Conservation (phyloP, 2,797 vertebrate genomes). For the Diplodus sargus region DNA sequence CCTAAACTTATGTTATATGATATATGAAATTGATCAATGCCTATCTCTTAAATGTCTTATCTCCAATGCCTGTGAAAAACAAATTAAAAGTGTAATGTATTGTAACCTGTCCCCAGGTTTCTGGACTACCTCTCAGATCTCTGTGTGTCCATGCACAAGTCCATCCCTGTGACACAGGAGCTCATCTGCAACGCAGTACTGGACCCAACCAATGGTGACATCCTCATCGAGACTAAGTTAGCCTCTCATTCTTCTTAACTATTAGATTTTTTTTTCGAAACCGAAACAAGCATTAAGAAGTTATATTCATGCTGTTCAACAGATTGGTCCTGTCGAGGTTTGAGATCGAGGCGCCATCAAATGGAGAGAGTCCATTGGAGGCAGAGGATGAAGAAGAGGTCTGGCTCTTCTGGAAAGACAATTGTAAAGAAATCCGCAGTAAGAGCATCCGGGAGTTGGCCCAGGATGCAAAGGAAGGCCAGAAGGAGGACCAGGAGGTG, state of each 20-base stretch:
- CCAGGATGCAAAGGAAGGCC: conserved; percentile 97
- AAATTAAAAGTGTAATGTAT: background rate
- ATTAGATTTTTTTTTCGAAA: background rate
- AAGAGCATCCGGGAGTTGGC: conserved; percentile 97
- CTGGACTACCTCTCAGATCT: conserved; percentile 98
- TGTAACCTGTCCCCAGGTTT: conserved; percentile 85
- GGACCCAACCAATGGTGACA: conserved; percentile 94
- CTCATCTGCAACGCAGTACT: conserved; percentile 97
- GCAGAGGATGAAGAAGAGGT: conserved; percentile 97
- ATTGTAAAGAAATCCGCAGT: conserved; percentile 91
- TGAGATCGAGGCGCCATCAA: conserved; percentile 89
- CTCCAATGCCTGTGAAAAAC: background rate
- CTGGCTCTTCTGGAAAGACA: conserved; percentile 98
- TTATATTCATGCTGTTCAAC: conserved; percentile 14
- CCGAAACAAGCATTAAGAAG: background rate
- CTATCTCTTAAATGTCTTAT: background rate
- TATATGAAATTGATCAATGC: background rate
- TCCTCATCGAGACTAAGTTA: conserved; percentile 99
- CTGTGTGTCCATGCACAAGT: conserved; percentile 98
- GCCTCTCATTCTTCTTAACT: conserved; percentile 41
- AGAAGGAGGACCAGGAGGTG: conserved; percentile 96
- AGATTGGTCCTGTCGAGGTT: conserved; percentile 97
- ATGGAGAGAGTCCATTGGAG: conserved; percentile 90
- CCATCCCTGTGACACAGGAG: conserved; percentile 98
- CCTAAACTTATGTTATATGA: background rate